phyloP scores from a whole-genome alignment of 1,140 invertebrate genomes.

The Aphelinus certus region DNA sequence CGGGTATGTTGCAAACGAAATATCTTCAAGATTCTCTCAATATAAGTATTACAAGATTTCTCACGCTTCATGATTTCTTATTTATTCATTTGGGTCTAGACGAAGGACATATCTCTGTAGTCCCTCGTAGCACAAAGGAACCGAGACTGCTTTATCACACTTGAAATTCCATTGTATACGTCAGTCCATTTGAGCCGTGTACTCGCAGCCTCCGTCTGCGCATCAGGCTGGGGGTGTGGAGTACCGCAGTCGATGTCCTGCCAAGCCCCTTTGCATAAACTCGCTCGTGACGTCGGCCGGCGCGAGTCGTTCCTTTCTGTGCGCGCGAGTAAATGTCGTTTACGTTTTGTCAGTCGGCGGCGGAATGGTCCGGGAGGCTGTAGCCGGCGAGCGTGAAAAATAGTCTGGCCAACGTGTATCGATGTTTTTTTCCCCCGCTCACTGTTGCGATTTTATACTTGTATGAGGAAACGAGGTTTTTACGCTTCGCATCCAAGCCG shows the following conservation, averaged over 20 bases:
- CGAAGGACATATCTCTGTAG: no score
- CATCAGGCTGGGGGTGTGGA: background rate
- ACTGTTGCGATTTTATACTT: background rate
- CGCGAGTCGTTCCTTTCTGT: slow-evolving; percentile 7
- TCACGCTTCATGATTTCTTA: no score
- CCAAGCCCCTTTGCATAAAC: slow-evolving; percentile 58
- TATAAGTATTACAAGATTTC: no score
- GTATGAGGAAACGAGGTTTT: background rate
- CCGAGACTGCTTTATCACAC: no score
- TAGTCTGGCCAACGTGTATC: background rate
- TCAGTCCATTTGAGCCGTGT: no score
- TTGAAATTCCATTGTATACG: no score
- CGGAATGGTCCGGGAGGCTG: slow-evolving; percentile 17
- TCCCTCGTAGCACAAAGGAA: no score
- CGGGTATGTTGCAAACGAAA: no score
- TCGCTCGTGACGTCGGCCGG: slow-evolving; percentile 28
- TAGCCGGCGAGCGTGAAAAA: slow-evolving; percentile 15
- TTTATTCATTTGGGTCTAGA: no score
- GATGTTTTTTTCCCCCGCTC: background rate
- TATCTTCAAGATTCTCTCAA: no score
- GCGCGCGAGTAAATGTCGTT: slow-evolving; percentile 20
- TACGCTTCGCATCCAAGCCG: background rate
- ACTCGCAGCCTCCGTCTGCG: background rate
- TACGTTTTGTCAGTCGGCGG: slow-evolving; percentile 22
- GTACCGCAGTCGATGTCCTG: slow-evolving; percentile 47